Base-by-base conservation (phyloP, 2,797 vertebrate species). In the Nyctalus aviator region DNA sequence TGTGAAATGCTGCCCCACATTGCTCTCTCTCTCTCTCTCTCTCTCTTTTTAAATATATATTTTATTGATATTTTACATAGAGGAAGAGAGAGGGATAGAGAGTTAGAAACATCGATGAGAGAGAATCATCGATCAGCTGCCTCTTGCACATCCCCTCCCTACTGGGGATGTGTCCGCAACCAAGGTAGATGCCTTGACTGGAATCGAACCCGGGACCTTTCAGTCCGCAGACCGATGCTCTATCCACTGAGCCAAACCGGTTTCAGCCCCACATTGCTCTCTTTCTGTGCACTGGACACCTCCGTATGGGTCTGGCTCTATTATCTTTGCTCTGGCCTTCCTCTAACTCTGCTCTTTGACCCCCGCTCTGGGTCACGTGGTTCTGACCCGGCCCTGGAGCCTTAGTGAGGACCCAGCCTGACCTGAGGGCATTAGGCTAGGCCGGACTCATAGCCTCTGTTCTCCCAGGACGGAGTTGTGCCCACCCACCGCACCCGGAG, bases 11-110 rank as follows among this genome's bases (percentile, higher is more conserved):
- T 44, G 18, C 15, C 27, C 15, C 11, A 53, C 46, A 2, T 44
- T 82, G 92, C 37, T 85, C 57, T 48, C 69, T 79, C 77, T 32
- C n/a, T n/a, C n/a, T n/a, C n/a, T n/a, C n/a, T n/a, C n/a, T n/a
- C n/a, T n/a, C n/a, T n/a, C n/a, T n/a, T n/a, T n/a, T n/a, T n/a
- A n/a, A n/a, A n/a, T 37, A 37, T 37, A 37, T 37, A 37, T 37
- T 5, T 37, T 5, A 5, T 37, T 37, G 37, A 37, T 37, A 37
- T 37, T 37, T 37, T 37, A 37, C 37, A 37, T 4, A 37, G 37
- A 5, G 37, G 37, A 37, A 37, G 37, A 37, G 37, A 37, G 37
- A 37, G 37, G 37, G 37, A 37, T 37, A 37, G 37, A 37, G 37
- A 37, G 37, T 37, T 37, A 37, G 37, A 37, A 37, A 37, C 37